Conservation (phyloP, 2,113 vertebrate species). For the Varanus komodoensis region DNA sequence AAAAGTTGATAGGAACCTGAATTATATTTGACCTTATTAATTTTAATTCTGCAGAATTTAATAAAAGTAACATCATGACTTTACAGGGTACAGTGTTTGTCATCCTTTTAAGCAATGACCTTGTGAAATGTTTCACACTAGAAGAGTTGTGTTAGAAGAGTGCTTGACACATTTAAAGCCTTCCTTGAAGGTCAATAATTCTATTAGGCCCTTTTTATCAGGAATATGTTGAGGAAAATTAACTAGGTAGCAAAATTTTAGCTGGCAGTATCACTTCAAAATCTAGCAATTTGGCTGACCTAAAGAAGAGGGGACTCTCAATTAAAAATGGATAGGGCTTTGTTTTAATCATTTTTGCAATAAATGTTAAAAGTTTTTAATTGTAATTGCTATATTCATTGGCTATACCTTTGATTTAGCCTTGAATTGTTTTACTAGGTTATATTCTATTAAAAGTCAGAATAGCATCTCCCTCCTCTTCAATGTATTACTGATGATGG, state of each 20-base stretch:
- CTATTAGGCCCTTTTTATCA: constrained; percentile 70
- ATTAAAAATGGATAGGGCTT: not conserved
- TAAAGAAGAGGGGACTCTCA: not conserved
- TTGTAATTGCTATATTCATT: not conserved
- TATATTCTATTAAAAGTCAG: not conserved
- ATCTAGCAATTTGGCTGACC: constrained; percentile 69
- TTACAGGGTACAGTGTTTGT: constrained; percentile 54
- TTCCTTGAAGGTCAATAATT: constrained; percentile 74
- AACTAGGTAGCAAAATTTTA: constrained; percentile 70
- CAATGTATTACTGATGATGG: too few species aligned
- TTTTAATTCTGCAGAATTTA: constrained; percentile 59
- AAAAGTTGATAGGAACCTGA: constrained; percentile 31
- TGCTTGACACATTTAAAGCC: constrained; percentile 73
- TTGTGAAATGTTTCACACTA: constrained; percentile 73
- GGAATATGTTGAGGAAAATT: constrained; percentile 73
- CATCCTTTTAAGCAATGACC: constrained; percentile 64
- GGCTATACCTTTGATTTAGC: not conserved
- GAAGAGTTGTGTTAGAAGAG: constrained; percentile 65
- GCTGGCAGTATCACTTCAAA: constrained; percentile 71
- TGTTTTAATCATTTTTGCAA: not conserved
- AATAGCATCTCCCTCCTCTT: not conserved
- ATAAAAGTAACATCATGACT: constrained; percentile 59
- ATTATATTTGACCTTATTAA: constrained; percentile 58
- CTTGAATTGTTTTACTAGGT: not conserved
- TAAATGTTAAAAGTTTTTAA: not conserved